Evolutionary conservation across 2,888 invertebrate genomes (phyloP).

Genomic region (Hermaeophaga mercurialis): DNA sequence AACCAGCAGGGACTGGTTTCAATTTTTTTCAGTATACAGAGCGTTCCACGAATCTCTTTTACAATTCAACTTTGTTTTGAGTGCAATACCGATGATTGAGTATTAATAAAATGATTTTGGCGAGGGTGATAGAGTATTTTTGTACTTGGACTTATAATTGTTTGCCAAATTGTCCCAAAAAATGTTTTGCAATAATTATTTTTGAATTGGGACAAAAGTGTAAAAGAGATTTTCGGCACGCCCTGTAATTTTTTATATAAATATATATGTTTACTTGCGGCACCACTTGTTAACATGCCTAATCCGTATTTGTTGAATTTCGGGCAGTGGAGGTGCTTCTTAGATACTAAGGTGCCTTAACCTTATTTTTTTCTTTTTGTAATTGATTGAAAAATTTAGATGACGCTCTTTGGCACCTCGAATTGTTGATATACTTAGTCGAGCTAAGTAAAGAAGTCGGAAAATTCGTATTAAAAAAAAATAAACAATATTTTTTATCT

Average conservation of each 20-base stretch:
- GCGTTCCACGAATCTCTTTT: not conserved
- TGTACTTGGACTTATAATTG: too few species aligned
- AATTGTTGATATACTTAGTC: slow-evolving; percentile 35
- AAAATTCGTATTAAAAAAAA: slow-evolving; percentile 7
- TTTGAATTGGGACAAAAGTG: too few species aligned
- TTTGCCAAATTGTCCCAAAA: too few species aligned
- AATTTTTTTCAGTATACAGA: slow-evolving; percentile 15
- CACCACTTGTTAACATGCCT: slow-evolving; percentile 31
- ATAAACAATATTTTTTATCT: slow-evolving; percentile 6
- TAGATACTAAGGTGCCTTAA: slow-evolving; percentile 42
- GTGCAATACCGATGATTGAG: too few species aligned
- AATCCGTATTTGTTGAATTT: slow-evolving; percentile 33
- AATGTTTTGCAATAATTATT: too few species aligned
- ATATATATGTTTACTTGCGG: slow-evolving; percentile 19
- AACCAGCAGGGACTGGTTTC: slow-evolving; percentile 29
- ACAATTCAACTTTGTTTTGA: too few species aligned
- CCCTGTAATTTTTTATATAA: not conserved
- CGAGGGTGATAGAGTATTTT: too few species aligned
- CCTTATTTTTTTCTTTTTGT: slow-evolving; percentile 31
- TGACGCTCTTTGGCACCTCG: slow-evolving; percentile 36
- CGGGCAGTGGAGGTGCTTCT: slow-evolving; percentile 35
- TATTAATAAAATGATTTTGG: too few species aligned
- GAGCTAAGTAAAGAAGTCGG: slow-evolving; percentile 30
- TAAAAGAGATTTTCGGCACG: not conserved
- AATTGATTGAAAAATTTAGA: slow-evolving; percentile 24